Evolutionary conservation across 1,140 invertebrate species (phyloP).

Genomic region (Drosophila oshimai): DNA sequence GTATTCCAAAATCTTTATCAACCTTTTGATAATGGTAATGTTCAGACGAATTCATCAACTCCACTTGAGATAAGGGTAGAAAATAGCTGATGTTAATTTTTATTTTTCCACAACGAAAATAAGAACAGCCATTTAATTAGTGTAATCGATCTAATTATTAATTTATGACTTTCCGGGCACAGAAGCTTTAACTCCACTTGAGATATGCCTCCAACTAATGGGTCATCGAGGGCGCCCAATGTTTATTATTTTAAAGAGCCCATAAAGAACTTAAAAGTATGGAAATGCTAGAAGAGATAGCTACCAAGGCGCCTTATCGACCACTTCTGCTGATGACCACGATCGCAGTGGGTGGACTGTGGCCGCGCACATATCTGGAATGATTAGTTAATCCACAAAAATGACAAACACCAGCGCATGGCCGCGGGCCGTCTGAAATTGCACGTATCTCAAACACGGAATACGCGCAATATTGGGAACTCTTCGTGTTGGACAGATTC

Average conservation of each 20-base stretch:
- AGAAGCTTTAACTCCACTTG: slow-evolving; percentile 26
- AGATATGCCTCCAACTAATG: slow-evolving; percentile 31
- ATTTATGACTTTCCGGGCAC: slow-evolving; percentile 23
- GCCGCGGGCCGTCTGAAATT: slow-evolving; percentile 61
- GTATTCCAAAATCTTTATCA: not conserved
- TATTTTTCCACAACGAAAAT: not conserved
- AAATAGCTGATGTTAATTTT: not conserved
- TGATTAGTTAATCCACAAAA: slow-evolving; percentile 37
- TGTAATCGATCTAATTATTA: slow-evolving; percentile 23
- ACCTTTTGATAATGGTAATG: not conserved
- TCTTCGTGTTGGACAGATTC: slow-evolving; percentile 47
- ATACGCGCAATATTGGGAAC: slow-evolving; percentile 40
- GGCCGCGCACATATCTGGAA: slow-evolving; percentile 2
- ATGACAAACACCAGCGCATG: not conserved
- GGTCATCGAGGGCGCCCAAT: slow-evolving; percentile 5
- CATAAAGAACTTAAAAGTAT: slow-evolving; percentile 32
- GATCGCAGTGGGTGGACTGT: slow-evolving; percentile 11
- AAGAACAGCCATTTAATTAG: slow-evolving; percentile 20
- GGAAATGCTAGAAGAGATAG: slow-evolving; percentile 34
- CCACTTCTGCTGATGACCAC: slow-evolving; percentile 16
- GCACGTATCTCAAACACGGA: slow-evolving; percentile 57
- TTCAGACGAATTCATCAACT: slow-evolving; percentile 19
- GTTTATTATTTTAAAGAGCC: slow-evolving; percentile 24
- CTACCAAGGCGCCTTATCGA: slow-evolving; percentile 14
- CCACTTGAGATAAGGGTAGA: slow-evolving; percentile 4